Base-by-base conservation (phyloP, 2,113 vertebrate species). In the Ammodramus savannarum region DNA sequence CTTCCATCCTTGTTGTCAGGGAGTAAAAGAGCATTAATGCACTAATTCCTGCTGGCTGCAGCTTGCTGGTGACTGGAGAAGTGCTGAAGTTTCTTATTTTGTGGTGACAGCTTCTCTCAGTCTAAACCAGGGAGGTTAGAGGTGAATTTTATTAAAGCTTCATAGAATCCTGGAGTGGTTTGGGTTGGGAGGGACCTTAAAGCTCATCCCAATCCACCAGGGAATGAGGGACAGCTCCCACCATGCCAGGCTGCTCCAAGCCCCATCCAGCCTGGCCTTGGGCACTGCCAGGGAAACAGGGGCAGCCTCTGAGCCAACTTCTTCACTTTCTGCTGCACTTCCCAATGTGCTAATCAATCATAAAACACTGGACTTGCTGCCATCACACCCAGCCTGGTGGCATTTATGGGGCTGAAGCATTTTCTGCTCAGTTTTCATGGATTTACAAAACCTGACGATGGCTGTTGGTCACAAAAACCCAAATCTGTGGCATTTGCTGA, bases 381-480 rank as follows among this genome's bases (percentile, higher is more conserved):
- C 49, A 44, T 75, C 79, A n/a, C 41, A 2, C 27, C 57, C 82
- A 89, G 22, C 75, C 75, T 80, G 13, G 0, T 8, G 20, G 61
- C 34, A 27, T 95, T 91, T 89, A 22, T 46, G 89, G 84, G 52
- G 29, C 38, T 62, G 73, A 62, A 68, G 52, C 15, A 11, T 69
- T 14, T 49, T 58, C 91, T 59, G 43, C 82, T 90, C 72, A 14
- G 7, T 75, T 95, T 96, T 51, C 82, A 25, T 81, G 68, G 10
- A 87, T 75, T 92, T 93, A 67, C 23, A 89, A 86, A 85, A n/a
- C 81, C 69, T 3, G 66, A 82, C 75, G 91, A 82, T 96, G 95
- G 65, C 82, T 79, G 20, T 48, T 10, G 39, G 69, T 87, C 82
- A 18, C 62, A 55, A 75, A 90, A 48, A 77, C 6, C 26, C 27